Evolutionary conservation across 2,113 vertebrate species (phyloP).

Genomic region (Melospiza georgiana): DNA sequence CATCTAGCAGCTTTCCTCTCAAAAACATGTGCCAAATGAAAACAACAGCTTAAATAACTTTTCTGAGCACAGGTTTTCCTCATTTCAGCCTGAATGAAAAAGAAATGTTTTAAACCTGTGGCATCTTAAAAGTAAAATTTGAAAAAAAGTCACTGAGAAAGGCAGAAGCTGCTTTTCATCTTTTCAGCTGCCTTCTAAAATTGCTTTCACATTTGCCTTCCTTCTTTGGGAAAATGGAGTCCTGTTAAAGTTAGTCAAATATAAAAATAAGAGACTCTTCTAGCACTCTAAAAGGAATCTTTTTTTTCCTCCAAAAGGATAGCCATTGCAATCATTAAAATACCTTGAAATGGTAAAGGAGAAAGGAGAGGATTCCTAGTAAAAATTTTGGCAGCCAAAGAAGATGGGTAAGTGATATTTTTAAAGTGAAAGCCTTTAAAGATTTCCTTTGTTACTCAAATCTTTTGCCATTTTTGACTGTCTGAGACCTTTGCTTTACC

Average conservation of each 20-base stretch:
- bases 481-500: not conserved
- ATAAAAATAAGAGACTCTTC: not conserved
- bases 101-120: not conserved
- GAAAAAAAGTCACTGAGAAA: not conserved
- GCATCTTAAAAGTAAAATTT: not conserved
- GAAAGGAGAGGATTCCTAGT: not conserved
- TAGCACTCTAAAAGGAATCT: not conserved
- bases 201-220: not conserved
- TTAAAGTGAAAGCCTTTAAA: not conserved
- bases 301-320: not conserved
- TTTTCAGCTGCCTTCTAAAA: not conserved
- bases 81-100: not conserved
- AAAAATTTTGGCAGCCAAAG: not conserved
- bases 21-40: not conserved
- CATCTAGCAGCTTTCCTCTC: not conserved
- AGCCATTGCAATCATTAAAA: not conserved
- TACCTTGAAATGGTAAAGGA: not conserved
- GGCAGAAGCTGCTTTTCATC: not conserved
- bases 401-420: not conserved
- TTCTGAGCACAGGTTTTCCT: not conserved
- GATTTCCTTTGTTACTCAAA: not conserved
- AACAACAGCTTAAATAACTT: not conserved
- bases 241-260: not conserved
- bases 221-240: not conserved
- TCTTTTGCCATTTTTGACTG: not conserved